Base-by-base conservation (phyloP, 2,888 invertebrate genomes). In the Ochropleura plecta region DNA sequence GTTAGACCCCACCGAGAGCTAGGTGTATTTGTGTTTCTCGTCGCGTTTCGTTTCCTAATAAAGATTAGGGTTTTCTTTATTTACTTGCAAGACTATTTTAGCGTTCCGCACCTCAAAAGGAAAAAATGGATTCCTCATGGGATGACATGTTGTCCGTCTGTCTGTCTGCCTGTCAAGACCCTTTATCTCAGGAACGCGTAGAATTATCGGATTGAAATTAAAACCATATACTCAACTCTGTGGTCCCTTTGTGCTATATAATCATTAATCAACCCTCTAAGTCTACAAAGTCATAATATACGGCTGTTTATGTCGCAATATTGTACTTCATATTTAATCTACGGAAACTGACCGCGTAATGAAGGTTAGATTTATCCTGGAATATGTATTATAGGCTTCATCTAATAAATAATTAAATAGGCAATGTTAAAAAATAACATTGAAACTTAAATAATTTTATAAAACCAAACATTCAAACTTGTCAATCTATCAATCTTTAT, bases 1-100 rank as follows among this genome's bases (percentile, higher is more conserved):
- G 51, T 49, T 46, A 79, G 82, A 82, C 76, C 82, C 72, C 82
- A 81, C 84, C 77, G 70, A 49, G 63, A 53, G 77, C 49, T 81
- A 84, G 84, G 81, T 73, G 53, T 73, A 84, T 82, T 82, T 82
- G 65, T 46, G 20, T 8, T 69, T 71, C 55, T 20, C 42, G 59
- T 59, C 44, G 16, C 18, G 18, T 70, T 65, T 46, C 12, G 51
- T 76, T 64, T 59, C 53, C 60, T 73, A 42, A 62, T 66, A 75
- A 62, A 81, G 60, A 75, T 80, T 81, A 65, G 16, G 10, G 53
- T 74, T 5, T 40, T 62, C 3, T 78, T 60, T 40, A 3, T 55
- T 65, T 77, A 40, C 30, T 40, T 51, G 8, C 5, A 2, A 42
- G 7, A 20, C 71, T 42, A 3, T 48, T 59, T 49, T 30, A 30